Conservation (phyloP, 1,140 invertebrate genomes). For the Zelostemma sp. region DNA sequence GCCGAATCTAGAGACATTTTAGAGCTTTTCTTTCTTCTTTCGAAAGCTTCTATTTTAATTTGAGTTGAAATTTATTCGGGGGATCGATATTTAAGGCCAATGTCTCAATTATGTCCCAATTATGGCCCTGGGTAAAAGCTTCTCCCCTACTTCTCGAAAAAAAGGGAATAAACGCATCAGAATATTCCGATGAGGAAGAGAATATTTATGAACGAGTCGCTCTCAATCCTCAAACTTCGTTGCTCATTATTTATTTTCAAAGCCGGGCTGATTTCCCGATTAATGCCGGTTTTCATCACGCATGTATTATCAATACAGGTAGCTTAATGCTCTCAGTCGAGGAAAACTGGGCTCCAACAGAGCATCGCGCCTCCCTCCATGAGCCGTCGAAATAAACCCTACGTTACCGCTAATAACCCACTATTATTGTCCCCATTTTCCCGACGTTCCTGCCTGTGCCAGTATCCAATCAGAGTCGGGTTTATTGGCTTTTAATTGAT, state of each 20-base stretch:
- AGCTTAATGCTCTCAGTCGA: slow-evolving; percentile 4
- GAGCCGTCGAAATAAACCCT: slow-evolving; percentile 59
- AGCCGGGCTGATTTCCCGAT: slow-evolving; percentile 2
- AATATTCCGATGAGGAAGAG: too few species aligned
- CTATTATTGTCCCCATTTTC: slow-evolving; percentile 65
- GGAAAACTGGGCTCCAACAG: not conserved
- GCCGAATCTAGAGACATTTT: too few species aligned
- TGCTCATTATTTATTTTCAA: slow-evolving; percentile 2
- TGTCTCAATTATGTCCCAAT: too few species aligned
- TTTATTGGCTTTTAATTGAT: slow-evolving; percentile 71
- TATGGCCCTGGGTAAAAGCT: too few species aligned
- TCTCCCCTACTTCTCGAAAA: too few species aligned
- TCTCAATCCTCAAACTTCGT: not conserved
- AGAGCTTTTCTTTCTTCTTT: too few species aligned
- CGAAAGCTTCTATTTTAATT: too few species aligned
- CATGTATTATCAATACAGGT: slow-evolving; percentile 7
- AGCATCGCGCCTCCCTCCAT: slow-evolving; percentile 14
- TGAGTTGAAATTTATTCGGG: too few species aligned
- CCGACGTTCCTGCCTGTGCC: slow-evolving; percentile 48
- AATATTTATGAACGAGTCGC: not conserved
- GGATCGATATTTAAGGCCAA: too few species aligned
- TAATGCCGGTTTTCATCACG: slow-evolving; percentile 3
- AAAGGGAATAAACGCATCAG: too few species aligned
- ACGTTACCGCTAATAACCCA: slow-evolving; percentile 62
- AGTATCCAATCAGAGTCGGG: slow-evolving; percentile 63